These are phyloP conservation scores for Protosalanx chinensis DNA, from an alignment of 2,797 vertebrate species.

Conservation along the genomic window DNA sequence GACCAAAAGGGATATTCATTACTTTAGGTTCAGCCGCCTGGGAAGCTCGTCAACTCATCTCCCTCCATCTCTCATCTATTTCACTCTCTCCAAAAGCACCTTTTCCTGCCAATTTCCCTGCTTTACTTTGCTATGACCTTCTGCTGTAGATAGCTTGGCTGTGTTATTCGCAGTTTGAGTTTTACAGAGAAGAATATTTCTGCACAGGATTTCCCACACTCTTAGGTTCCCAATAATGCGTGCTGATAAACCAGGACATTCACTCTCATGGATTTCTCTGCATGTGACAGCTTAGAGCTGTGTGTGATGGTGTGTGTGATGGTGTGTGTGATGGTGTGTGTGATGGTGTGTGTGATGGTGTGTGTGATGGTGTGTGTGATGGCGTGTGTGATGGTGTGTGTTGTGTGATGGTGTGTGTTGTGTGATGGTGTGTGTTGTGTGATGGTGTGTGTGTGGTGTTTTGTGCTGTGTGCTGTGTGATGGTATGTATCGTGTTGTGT, in stretches of 20 bases:
- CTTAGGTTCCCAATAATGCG: constrained; percentile 78
- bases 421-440: too few relatives aligned
- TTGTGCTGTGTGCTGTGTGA: too few relatives aligned
- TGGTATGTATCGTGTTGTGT: constrained; percentile 35
- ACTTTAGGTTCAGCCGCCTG: constrained; percentile 76
- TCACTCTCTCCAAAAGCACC: constrained; percentile 72
- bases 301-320: constrained; percentile 52
- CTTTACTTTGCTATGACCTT: constrained; percentile 81
- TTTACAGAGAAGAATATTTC: constrained; percentile 76
- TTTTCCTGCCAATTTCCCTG: constrained; percentile 62
- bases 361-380: too few relatives aligned
- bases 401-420: too few relatives aligned
- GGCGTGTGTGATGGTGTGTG: too few relatives aligned
- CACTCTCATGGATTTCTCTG: constrained; percentile 58
- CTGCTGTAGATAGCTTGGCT: constrained; percentile 76
- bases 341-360: too few relatives aligned
- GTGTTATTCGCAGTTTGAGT: constrained; percentile 79
- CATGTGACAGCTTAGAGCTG: constrained; percentile 52
- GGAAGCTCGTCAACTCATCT: constrained; percentile 77
- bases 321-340: too few relatives aligned
- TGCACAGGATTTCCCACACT: constrained; percentile 72
- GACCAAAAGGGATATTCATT: constrained; percentile 78
- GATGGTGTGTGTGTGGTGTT: too few relatives aligned
- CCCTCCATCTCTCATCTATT: constrained; percentile 79
- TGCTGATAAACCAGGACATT: constrained; percentile 60